Evolutionary conservation across 2,888 invertebrate species (phyloP).

Genomic region (Ectobius pallidus): DNA sequence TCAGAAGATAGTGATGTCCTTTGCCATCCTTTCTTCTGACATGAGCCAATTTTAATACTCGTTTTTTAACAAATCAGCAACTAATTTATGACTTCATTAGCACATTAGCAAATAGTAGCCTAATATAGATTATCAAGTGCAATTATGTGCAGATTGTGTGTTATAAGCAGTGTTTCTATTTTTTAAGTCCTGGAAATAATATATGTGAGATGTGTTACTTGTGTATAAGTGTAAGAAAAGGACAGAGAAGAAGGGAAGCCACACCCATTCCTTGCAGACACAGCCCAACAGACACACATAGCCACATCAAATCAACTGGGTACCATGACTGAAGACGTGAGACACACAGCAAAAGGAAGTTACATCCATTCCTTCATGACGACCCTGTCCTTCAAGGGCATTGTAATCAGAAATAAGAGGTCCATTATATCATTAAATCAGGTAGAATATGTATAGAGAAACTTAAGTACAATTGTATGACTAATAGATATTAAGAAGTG

Average conservation of each 20-base stretch:
- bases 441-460: constrained; percentile 2
- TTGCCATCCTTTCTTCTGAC: not conserved
- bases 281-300: constrained; percentile 25
- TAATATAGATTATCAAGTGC: not conserved
- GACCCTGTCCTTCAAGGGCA: constrained; percentile 34
- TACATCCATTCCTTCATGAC: constrained; percentile 27
- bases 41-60: not conserved
- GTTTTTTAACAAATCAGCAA: not conserved
- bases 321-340: not conserved
- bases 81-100: not conserved
- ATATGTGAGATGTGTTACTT: not conserved
- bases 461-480: constrained; percentile 21
- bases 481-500: not conserved
- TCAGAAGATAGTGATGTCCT: too few relatives aligned
- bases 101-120: not conserved
- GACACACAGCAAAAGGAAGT: not conserved
- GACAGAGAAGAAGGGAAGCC: not conserved
- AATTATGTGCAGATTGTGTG: constrained; percentile 7
- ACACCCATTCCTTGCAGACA: constrained; percentile 34
- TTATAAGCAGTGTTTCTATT: not conserved
- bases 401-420: constrained; percentile 4
- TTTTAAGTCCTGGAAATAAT: not conserved
- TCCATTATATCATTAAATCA: not conserved
- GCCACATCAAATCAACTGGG: constrained; percentile 1
- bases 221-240: not conserved